A percentile compares a stretch with the other conserved stretches of the same genome.
Conservation (phyloP, 2,797 vertebrate genomes). For the Strix occidentalis region DNA sequence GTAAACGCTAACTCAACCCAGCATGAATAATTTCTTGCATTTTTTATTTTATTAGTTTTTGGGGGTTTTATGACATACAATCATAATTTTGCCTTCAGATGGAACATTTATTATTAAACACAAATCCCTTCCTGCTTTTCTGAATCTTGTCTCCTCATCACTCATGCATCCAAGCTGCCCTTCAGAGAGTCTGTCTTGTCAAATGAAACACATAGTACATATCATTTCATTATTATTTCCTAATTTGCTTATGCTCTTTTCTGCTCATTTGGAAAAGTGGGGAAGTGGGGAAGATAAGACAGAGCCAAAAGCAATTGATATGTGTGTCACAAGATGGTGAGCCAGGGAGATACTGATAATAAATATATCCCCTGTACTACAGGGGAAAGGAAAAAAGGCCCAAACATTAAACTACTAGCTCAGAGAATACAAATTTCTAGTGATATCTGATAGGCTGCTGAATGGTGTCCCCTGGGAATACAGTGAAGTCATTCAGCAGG, state of each 20-base stretch:
- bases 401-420: not conserved
- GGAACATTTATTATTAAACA: slow-evolving; percentile 14
- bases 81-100: slow-evolving; percentile 39
- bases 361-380: not conserved
- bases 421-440: not conserved
- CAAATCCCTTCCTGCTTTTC: slow-evolving; percentile 21
- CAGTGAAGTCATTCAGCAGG: not conserved
- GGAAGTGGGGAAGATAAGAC: not conserved
- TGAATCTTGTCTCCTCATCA: slow-evolving; percentile 26
- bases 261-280: slow-evolving; percentile 21
- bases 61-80: not conserved
- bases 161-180: not conserved
- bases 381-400: not conserved
- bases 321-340: not conserved
- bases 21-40: slow-evolving; percentile 2
- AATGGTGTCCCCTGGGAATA: not conserved
- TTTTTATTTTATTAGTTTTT: slow-evolving; percentile 43
- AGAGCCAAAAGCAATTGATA: not conserved
- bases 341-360: not conserved
- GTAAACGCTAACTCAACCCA: slow-evolving; percentile 25
- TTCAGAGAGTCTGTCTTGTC: slow-evolving; percentile 32
- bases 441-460: not conserved
- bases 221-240: slow-evolving; percentile 32
- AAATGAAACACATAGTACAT: not conserved
- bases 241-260: slow-evolving; percentile 24